phyloP scores from a whole-genome alignment of 2,797 vertebrate genomes.

The Distichodus sexfasciatus region DNA sequence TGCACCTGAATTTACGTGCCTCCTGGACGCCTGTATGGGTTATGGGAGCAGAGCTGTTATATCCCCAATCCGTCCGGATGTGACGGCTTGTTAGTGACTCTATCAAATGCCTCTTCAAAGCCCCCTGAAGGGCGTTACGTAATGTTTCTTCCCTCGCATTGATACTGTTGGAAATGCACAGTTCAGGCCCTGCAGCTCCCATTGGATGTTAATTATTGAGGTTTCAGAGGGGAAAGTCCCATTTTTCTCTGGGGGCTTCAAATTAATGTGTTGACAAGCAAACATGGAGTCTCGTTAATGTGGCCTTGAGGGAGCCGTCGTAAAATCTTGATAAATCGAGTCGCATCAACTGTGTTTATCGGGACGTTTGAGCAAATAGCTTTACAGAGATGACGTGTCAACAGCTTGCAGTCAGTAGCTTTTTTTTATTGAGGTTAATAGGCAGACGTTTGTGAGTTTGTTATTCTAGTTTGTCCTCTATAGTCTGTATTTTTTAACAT shows the following conservation, averaged over 20 bases:
- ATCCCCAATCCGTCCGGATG: not conserved
- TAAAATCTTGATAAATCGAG: not conserved
- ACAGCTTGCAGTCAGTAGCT: too few relatives aligned
- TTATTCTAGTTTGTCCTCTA: not conserved
- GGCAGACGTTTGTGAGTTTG: not conserved
- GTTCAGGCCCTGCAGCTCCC: not conserved
- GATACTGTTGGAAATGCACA: not conserved
- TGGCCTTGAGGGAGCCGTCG: conserved; percentile 16
- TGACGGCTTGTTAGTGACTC: not conserved
- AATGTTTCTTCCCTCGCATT: not conserved
- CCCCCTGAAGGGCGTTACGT: not conserved
- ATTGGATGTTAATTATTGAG: not conserved
- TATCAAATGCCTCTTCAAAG: not conserved
- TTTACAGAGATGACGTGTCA: not conserved
- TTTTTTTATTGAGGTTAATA: conserved; percentile 6
- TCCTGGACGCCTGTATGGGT: not conserved
- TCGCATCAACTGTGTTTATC: not conserved
- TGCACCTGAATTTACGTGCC: conserved; percentile 1
- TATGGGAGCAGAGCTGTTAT: not conserved
- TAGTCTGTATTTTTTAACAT: not conserved
- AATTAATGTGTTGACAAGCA: conserved; percentile 15
- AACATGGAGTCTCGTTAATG: not conserved
- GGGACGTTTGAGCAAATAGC: not conserved
- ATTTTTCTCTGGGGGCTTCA: conserved; percentile 14
- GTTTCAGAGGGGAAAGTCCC: not conserved